Conservation (phyloP, 2,888 invertebrate species). For the Poecilobothrus nobilitatus region DNA sequence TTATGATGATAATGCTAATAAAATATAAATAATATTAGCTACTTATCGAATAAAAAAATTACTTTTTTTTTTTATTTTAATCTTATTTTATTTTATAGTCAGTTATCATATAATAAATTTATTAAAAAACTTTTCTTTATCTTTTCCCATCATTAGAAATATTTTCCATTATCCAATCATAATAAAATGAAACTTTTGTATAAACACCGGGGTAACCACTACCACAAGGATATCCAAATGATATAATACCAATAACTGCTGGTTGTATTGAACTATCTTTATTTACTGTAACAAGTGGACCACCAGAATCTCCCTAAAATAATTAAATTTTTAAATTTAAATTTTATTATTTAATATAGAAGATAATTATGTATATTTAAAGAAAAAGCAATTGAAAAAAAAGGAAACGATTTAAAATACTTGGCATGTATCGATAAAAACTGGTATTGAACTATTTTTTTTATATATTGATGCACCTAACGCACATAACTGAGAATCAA, state of each 20-base stretch:
- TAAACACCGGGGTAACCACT: constrained; percentile 20
- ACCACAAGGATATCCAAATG: constrained; percentile 25
- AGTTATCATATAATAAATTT: too few relatives aligned
- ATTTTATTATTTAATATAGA: not conserved
- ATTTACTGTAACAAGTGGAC: constrained; percentile 22
- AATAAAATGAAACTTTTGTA: constrained; percentile 20
- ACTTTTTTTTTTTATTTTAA: too few relatives aligned
- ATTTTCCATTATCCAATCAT: constrained; percentile 20
- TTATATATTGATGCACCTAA: constrained; percentile 25
- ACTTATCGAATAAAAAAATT: too few relatives aligned
- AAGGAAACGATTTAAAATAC: too few relatives aligned
- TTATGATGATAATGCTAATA: too few relatives aligned
- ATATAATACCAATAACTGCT: constrained; percentile 26
- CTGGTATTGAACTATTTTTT: constrained; percentile 31
- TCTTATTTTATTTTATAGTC: too few relatives aligned
- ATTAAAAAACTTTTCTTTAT: too few relatives aligned
- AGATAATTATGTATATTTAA: too few relatives aligned
- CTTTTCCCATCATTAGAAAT: too few relatives aligned
- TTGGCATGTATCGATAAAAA: not conserved
- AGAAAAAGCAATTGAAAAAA: not conserved
- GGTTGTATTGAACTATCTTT: constrained; percentile 17
- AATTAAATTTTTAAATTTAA: constrained; percentile 15
- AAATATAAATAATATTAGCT: too few relatives aligned
- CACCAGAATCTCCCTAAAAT: constrained; percentile 30
- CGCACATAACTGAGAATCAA: not conserved